Evolutionary conservation across 1,140 invertebrate species (phyloP), one percentile per base, ranked within the genome.

Genomic region (Zaprionus lachaisei): DNA sequence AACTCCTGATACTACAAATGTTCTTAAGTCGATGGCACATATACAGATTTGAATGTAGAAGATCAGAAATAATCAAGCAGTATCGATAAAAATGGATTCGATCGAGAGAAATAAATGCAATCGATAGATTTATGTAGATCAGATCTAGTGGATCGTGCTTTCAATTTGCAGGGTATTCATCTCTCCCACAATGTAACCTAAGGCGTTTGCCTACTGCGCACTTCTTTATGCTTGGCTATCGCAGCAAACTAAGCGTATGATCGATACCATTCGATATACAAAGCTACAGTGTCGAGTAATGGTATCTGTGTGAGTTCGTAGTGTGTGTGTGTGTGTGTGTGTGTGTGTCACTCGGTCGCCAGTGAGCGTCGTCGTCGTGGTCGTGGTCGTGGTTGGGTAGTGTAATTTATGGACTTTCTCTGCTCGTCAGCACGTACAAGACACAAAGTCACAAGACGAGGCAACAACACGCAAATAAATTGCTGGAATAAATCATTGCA

Each of bases 401-500:
- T 26, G 76, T 90, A 80, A 91, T 80, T 87, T 91, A 81, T 92
- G 81, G 83, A 87, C 86, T 90, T 92, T 91, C 83, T 80, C 84
- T 81, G 92, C 91, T 79, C 74, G 70, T 76, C 94, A 93, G 28
- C 56, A 77, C 93, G 65, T 93, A 94, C 84, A 81, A 94, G 5
- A 94, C 94, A 72, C 92, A 93, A 34, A 62, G 61, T 57, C 66
- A 49, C 41, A 62, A 57, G 47, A 66, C 28, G 31, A 61, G 57
- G 51, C 69, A 47, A 49, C 31, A 77, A 84, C 78, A 70, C 71
- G 82, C 81, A 90, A 90, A 90, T 89, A 89, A 89, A 89, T 89
- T 90, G 81, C 84, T 84, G 74, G 71, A 84, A 89, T 89, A 89
- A 89, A 89, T 89, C 84, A 89, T 84, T 90, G 80, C 73, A 79